phyloP scores from a whole-genome alignment of 2,888 invertebrate genomes.

The Epiblema foenella region DNA sequence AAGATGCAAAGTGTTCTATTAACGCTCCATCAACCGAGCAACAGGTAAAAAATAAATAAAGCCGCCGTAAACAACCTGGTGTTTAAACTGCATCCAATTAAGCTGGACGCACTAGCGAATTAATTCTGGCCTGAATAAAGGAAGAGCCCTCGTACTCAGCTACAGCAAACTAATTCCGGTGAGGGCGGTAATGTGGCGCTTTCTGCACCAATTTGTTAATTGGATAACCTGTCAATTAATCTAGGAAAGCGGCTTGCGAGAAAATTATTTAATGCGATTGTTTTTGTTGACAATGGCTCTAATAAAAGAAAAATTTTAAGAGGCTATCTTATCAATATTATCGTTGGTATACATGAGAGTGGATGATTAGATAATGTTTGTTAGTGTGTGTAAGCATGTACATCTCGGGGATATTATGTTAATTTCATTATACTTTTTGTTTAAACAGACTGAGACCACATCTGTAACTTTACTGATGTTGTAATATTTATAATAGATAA shows the following conservation, averaged over 20 bases:
- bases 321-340: no score
- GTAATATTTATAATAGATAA: no score
- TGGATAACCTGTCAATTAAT: constrained; percentile 11
- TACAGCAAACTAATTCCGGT: constrained; percentile 27
- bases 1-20: constrained; percentile 1
- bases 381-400: no score
- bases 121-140: constrained; percentile 35
- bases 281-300: background rate
- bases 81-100: constrained; percentile 43
- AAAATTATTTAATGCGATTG: background rate
- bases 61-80: constrained; percentile 21
- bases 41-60: constrained; percentile 35
- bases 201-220: constrained; percentile 21
- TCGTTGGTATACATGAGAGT: no score
- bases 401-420: no score
- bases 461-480: no score
- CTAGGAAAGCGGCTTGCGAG: background rate
- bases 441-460: no score
- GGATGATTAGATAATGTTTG: no score
- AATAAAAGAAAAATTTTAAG: background rate
- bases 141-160: constrained; percentile 17
- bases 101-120: constrained; percentile 33
- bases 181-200: constrained; percentile 3
- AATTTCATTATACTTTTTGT: no score
- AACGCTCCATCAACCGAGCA: constrained; percentile 18